A percentile compares a stretch with the other conserved stretches of the same genome.
phyloP scores from a whole-genome alignment of 2,797 vertebrate species.

The Bradypodion ventrale region DNA sequence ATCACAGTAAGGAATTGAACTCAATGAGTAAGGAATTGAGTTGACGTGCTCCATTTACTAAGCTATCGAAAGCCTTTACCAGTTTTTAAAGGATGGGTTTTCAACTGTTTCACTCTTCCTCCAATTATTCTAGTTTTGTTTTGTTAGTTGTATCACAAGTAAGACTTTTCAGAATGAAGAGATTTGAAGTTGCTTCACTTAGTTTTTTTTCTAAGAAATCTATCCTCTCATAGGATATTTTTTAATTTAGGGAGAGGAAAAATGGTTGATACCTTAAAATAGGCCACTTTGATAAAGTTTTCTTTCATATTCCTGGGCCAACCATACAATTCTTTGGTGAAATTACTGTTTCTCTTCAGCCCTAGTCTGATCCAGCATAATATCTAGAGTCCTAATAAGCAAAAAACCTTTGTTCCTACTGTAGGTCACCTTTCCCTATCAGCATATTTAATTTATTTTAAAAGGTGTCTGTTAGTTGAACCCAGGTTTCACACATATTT shows the following conservation, averaged over 20 bases:
- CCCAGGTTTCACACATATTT: slow-evolving; percentile 16
- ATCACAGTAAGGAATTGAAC: too few relatives aligned
- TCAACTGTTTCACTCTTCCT: background rate
- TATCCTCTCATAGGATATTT: background rate
- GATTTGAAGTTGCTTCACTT: background rate
- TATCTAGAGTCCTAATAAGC: slow-evolving; percentile 4
- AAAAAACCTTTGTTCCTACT: slow-evolving; percentile 19
- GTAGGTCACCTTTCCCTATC: slow-evolving; percentile 60
- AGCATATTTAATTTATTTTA: slow-evolving; percentile 44
- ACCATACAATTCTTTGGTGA: background rate
- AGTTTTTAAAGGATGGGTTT: background rate
- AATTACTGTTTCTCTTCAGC: background rate
- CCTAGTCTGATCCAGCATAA: background rate
- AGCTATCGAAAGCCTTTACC: background rate
- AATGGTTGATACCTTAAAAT: background rate
- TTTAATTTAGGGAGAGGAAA: background rate
- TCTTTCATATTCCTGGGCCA: background rate
- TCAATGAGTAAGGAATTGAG: too few relatives aligned
- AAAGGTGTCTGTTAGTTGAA: slow-evolving; percentile 36
- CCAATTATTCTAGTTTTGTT: background rate
- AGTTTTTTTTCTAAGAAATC: background rate
- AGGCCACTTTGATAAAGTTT: background rate
- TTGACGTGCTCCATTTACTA: too few relatives aligned
- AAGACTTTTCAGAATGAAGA: background rate
- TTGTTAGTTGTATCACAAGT: background rate